Conservation (phyloP, 2,113 vertebrate genomes). For the Poicephalus gulielmi region DNA sequence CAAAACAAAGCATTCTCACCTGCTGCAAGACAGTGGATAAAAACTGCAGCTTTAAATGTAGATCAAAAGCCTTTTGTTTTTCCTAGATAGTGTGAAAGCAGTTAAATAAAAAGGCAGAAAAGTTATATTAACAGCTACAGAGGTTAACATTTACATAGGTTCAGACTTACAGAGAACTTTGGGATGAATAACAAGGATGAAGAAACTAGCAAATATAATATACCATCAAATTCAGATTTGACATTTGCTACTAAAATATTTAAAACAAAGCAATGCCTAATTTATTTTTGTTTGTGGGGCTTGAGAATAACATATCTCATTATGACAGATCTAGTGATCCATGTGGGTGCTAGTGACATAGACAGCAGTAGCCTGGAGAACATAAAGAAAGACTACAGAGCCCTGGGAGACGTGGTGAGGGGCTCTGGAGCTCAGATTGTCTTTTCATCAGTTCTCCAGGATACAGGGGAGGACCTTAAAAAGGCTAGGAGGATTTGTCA, state of each 20-base stretch:
- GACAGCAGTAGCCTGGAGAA: too few relatives aligned
- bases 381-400: too few relatives aligned
- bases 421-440: too few relatives aligned
- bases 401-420: too few relatives aligned
- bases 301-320: not conserved
- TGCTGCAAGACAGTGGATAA: constrained; percentile 83
- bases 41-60: constrained; percentile 81
- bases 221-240: not conserved
- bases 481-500: too few relatives aligned
- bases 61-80: constrained; percentile 75
- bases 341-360: too few relatives aligned
- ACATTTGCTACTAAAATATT: not conserved
- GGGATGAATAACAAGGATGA: not conserved
- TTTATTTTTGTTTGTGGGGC: not conserved
- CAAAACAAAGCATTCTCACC: constrained; percentile 74
- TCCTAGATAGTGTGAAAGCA: constrained; percentile 67
- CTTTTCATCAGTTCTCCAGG: too few relatives aligned
- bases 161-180: constrained; percentile 6
- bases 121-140: constrained; percentile 39
- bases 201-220: not conserved
- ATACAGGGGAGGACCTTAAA: too few relatives aligned
- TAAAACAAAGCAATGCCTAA: not conserved
- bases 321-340: not conserved
- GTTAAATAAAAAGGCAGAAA: constrained; percentile 66
- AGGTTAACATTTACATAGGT: not conserved